phyloP scores from a whole-genome alignment of 2,113 vertebrate genomes.

The Scomber japonicus region DNA sequence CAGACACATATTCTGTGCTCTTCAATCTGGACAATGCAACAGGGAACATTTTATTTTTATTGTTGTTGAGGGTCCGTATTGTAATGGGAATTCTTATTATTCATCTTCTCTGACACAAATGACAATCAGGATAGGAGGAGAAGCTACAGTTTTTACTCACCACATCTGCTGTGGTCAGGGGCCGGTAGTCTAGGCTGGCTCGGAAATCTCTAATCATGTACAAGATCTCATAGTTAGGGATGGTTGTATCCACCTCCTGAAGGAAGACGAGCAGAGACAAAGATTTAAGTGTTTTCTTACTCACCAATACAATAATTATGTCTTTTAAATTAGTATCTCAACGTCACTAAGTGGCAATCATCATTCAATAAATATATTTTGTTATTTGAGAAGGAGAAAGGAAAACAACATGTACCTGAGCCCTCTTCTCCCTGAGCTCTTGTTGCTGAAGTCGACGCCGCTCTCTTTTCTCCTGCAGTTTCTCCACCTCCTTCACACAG shows the following conservation, averaged over 20 bases:
- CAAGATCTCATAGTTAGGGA: slow-evolving; percentile 99
- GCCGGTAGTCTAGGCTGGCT: slow-evolving; percentile 96
- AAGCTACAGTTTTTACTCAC: slow-evolving; percentile 82
- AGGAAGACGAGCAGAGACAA: slow-evolving; percentile 21
- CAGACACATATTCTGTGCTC: slow-evolving; percentile 99
- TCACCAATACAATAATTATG: no score
- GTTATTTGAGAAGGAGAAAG: not conserved
- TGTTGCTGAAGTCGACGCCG: slow-evolving; percentile 96
- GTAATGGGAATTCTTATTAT: no score
- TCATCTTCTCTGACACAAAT: no score
- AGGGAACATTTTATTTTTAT: slow-evolving; percentile 2
- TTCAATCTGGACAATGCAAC: slow-evolving; percentile 89
- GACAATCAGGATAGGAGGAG: not conserved
- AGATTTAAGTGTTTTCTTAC: no score
- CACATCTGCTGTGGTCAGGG: slow-evolving; percentile 93
- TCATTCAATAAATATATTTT: not conserved
- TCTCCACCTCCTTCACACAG: slow-evolving; percentile 99
- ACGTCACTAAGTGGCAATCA: not conserved
- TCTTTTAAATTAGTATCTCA: not conserved
- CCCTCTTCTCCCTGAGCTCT: slow-evolving; percentile 97
- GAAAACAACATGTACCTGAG: slow-evolving; percentile 87
- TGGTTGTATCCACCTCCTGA: slow-evolving; percentile 96
- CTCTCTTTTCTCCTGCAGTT: slow-evolving; percentile 97
- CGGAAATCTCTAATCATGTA: slow-evolving; percentile 99
- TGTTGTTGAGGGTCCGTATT: not conserved